Base-by-base conservation (phyloP, 2,797 vertebrate species). In the Helarctos malayanus region DNA sequence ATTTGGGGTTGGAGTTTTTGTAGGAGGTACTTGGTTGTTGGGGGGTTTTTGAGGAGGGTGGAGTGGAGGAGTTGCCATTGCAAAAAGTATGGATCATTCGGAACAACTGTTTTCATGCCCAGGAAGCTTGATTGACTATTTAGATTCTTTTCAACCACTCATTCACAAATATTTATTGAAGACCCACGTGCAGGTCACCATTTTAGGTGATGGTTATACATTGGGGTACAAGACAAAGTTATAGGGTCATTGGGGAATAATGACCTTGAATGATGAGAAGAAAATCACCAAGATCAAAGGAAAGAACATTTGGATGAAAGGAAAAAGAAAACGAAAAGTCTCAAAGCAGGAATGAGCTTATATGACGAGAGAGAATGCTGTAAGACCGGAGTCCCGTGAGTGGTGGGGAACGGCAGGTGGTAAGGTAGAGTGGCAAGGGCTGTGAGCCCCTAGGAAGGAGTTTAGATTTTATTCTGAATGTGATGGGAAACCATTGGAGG, bases 1-100 rank as follows among this genome's bases (percentile, higher is more conserved):
- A 41, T 89, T 79, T 84, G 25, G 81, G 41, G 35, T 89, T 76
- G 41, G 49, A 25, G 57, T 69, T 75, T 96, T 76, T 89, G 23
- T 47, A 5, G 59, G 82, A 95, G n/a, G 8, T 47, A 16, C 45
- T 32, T 29, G 49, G 29, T 84, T 12, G 19, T 21, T 65, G 21
- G 61, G 15, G 38, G 15, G 3, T 57, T 75, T 73, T 29, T 0
- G 23, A 18, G 27, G 16, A 7, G 0, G 18, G 0, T 29, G 15
- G 6, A 1, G 2, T 52, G 5, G 45, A 35, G 7, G 23, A 32
- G 7, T 87, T 90, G 52, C 57, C 68, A 11, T 71, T 71, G 11
- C n/a, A 80, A 79, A 82, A 83, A 83, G 25, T 54, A 45, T 49
- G 38, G 21, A 38, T 68, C 45, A 52, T 1, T 23, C 56, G 59